Evolutionary conservation across 2,113 vertebrate species (phyloP).

Genomic region (Mus spicilegus): DNA sequence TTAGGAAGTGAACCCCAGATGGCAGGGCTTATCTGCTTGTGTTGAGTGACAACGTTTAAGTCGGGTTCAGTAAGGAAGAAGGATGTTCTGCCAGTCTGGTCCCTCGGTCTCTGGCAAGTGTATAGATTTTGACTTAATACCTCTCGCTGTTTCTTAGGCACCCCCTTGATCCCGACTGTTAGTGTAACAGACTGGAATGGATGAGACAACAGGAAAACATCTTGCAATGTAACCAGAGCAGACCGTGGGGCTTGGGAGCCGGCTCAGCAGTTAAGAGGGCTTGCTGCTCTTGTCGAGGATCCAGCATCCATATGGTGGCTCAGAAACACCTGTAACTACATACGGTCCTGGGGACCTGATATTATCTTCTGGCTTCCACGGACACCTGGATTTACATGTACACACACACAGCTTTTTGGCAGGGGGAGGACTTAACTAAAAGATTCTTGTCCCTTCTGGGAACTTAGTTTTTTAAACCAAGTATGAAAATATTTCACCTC

Average conservation of each 20-base stretch:
- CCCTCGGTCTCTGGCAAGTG: constrained; percentile 38
- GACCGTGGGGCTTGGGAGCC: not conserved
- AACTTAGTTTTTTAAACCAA: not conserved
- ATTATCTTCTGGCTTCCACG: not conserved
- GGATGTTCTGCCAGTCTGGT: constrained; percentile 4
- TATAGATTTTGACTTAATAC: constrained; percentile 22
- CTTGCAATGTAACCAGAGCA: not conserved
- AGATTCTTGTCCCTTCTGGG: not conserved
- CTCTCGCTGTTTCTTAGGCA: not conserved
- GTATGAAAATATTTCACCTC: not conserved
- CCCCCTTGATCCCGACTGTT: not conserved
- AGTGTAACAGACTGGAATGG: not conserved
- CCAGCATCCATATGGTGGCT: not conserved
- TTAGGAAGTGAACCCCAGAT: constrained; percentile 60
- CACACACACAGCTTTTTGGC: not conserved
- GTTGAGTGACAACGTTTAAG: constrained; percentile 55
- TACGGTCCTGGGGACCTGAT: not conserved
- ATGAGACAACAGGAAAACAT: not conserved
- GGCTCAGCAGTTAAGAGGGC: not conserved
- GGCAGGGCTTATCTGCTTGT: constrained; percentile 46
- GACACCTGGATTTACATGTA: not conserved
- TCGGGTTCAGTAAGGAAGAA: constrained; percentile 46
- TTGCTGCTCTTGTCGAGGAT: not conserved
- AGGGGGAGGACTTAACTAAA: not conserved
- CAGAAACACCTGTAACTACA: not conserved